Evolutionary conservation across 2,797 vertebrate species (phyloP).

Genomic region (Manis crassicaudata): DNA sequence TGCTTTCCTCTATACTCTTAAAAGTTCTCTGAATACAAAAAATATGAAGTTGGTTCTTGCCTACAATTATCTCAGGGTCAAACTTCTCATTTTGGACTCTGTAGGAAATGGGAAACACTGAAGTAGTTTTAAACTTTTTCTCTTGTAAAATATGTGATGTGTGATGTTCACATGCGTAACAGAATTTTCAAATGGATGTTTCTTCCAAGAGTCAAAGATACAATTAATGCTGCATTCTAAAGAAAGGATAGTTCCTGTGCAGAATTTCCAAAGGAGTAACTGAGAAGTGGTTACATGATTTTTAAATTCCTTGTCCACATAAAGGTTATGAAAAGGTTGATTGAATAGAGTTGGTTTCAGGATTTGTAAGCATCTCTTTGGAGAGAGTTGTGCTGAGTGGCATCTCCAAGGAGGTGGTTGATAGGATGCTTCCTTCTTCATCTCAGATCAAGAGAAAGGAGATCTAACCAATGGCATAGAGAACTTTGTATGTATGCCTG

Average conservation of each 20-base stretch:
- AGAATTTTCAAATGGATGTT: slow-evolving; percentile 13
- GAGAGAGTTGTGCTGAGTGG: background rate
- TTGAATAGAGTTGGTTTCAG: background rate
- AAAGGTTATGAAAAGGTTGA: background rate
- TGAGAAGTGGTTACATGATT: background rate
- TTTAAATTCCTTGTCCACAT: background rate
- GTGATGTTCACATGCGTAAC: background rate
- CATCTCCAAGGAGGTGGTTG: background rate
- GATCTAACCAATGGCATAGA: slow-evolving; percentile 24
- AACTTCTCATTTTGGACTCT: slow-evolving; percentile 43
- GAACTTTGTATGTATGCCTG: slow-evolving; percentile 1
- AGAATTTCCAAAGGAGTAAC: background rate
- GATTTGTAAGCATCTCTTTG: background rate
- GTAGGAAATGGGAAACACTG: background rate
- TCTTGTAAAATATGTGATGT: background rate
- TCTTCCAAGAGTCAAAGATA: slow-evolving; percentile 20
- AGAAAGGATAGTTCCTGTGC: background rate
- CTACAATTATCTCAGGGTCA: slow-evolving; percentile 27
- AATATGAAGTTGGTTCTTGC: slow-evolving; percentile 42
- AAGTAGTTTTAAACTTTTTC: background rate
- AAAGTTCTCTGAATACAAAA: slow-evolving; percentile 9
- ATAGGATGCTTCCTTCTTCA: background rate
- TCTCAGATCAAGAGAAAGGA: slow-evolving; percentile 33
- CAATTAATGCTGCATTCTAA: background rate
- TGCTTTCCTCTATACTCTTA: slow-evolving; percentile 39